Evolutionary conservation across 2,797 vertebrate genomes (phyloP).

Genomic region (Anguilla pacifica): DNA sequence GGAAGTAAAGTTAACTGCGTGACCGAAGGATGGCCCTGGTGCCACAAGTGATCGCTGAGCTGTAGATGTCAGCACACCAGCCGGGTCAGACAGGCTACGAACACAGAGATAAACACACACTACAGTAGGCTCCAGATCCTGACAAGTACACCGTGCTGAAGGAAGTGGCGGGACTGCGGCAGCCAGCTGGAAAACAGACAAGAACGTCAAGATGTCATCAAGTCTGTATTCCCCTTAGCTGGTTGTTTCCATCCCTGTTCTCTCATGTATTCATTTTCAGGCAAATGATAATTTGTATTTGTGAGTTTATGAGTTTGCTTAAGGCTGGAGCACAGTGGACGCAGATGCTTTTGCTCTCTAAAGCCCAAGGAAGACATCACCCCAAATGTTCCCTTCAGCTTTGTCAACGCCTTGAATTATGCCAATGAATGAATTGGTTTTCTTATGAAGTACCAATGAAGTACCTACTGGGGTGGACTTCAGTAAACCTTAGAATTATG

Average conservation of each 20-base stretch:
- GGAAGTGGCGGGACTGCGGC: not conserved
- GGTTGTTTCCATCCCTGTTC: not conserved
- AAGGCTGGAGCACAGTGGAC: not conserved
- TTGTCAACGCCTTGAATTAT: not conserved
- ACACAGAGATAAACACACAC: slow-evolving; percentile 9
- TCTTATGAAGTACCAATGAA: not conserved
- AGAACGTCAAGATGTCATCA: slow-evolving; percentile 13
- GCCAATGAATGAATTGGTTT: not conserved
- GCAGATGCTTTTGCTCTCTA: not conserved
- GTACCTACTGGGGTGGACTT: not conserved
- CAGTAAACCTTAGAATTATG: not conserved
- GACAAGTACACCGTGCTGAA: not conserved
- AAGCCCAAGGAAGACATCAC: not conserved
- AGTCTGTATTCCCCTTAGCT: slow-evolving; percentile 3
- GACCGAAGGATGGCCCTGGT: slow-evolving; percentile 27
- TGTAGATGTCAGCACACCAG: slow-evolving; percentile 15
- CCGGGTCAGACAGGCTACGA: slow-evolving; percentile 21
- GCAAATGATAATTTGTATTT: not conserved
- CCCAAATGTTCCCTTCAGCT: not conserved
- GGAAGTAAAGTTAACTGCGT: slow-evolving; percentile 25
- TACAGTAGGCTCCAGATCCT: not conserved
- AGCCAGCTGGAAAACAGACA: slow-evolving; percentile 1
- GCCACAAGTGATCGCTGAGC: slow-evolving; percentile 34
- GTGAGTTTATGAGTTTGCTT: not conserved
- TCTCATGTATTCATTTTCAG: not conserved